Conservation (phyloP, 1,140 invertebrate genomes). For the Pachyrhynchus sulphureomaculatus region DNA sequence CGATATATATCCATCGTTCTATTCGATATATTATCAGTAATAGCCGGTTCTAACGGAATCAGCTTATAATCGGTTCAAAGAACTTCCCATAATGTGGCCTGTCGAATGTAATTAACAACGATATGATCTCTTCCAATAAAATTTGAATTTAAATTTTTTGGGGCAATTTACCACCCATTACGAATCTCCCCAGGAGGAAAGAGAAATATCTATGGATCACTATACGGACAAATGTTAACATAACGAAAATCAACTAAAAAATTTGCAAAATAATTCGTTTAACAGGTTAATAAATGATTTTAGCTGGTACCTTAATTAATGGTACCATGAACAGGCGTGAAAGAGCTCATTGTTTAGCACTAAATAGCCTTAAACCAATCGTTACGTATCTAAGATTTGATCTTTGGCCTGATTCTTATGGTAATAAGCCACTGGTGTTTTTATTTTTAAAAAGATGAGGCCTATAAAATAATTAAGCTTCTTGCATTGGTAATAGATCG, state of each 20-base stretch:
- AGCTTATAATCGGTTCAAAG: too few relatives aligned
- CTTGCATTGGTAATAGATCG: slow-evolving; percentile 25
- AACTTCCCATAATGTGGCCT: neutral
- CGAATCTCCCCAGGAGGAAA: neutral
- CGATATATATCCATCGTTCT: too few relatives aligned
- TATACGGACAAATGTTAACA: neutral
- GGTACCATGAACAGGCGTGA: slow-evolving; percentile 26
- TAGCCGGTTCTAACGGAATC: too few relatives aligned
- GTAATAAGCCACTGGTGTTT: slow-evolving; percentile 34
- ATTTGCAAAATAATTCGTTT: too few relatives aligned
- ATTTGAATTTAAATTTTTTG: slow-evolving; percentile 19
- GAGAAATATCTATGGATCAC: slow-evolving; percentile 21
- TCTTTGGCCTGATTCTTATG: slow-evolving; percentile 34
- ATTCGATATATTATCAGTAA: too few relatives aligned
- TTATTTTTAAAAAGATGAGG: slow-evolving; percentile 21
- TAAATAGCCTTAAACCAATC: slow-evolving; percentile 27
- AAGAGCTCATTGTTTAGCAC: slow-evolving; percentile 30
- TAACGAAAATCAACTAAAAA: too few relatives aligned
- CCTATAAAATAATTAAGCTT: slow-evolving; percentile 35
- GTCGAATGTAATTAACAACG: slow-evolving; percentile 27
- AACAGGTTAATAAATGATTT: too few relatives aligned
- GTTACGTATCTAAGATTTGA: slow-evolving; percentile 24
- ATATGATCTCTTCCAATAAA: slow-evolving; percentile 23
- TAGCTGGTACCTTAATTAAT: too few relatives aligned
- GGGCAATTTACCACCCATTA: slow-evolving; percentile 19